Evolutionary conservation across 2,888 invertebrate genomes (phyloP).

Genomic region (Bugula neritina): DNA sequence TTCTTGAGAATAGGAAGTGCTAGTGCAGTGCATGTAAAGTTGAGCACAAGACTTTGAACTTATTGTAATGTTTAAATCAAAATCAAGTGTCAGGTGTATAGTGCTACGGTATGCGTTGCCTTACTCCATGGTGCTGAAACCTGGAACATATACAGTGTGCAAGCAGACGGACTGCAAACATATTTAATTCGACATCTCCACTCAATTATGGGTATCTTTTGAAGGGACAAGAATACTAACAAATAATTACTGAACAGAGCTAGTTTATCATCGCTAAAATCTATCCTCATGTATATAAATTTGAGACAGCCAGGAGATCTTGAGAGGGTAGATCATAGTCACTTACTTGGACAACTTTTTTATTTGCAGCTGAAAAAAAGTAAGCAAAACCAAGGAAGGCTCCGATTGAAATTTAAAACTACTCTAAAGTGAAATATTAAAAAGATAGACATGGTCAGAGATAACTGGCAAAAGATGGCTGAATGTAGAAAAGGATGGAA

Average conservation of each 20-base stretch:
- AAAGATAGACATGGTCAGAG: no score
- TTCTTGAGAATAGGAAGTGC: constrained; percentile 10
- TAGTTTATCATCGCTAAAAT: no score
- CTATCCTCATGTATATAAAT: background rate
- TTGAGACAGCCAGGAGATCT: background rate
- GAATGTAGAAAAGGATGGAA: no score
- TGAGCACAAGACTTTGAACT: background rate
- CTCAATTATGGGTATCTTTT: no score
- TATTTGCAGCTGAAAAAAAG: no score
- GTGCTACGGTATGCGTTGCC: background rate
- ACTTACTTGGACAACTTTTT: no score
- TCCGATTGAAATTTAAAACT: background rate
- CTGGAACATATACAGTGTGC: background rate
- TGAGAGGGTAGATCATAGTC: constrained; percentile 2
- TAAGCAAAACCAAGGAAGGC: background rate
- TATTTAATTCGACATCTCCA: background rate
- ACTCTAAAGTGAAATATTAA: no score
- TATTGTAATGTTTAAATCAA: background rate
- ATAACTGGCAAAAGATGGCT: no score
- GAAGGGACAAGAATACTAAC: no score
- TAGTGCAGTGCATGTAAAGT: background rate
- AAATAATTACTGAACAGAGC: background rate
- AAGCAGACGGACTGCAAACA: constrained; percentile 11
- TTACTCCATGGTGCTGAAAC: no score
- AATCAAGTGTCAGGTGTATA: constrained; percentile 8